Base-by-base conservation (phyloP, 2,888 invertebrate genomes). In the Eudasyphora cyanicolor region DNA sequence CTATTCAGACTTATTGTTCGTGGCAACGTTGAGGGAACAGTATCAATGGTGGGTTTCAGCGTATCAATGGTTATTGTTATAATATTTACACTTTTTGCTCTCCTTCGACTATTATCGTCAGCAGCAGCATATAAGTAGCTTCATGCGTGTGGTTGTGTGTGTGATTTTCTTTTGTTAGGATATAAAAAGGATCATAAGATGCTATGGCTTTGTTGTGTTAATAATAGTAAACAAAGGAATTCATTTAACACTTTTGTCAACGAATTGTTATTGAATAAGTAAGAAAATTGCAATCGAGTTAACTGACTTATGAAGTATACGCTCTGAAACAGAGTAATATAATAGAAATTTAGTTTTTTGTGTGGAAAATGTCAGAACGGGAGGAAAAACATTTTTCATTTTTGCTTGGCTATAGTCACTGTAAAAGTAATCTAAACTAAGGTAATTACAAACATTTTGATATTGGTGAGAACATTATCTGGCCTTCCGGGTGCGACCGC, bases 91-190 rank as follows among this genome's bases (percentile, higher is more conserved):
- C 57, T 35, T 73, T 3, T 38, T 29, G 2, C 19, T 54, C 42
- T 71, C 5, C 62, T 17, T 38, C 67, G 10, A 17, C n/a, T n/a
- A n/a, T 42, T 77, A 32, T 14, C 67, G 45, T 42, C 38, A 77
- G 74, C 78, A 82, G 70, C 69, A 51, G 51, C 38, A 82, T 70
- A 74, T 82, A 75, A 77, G 69, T 74, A 51, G 69, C 49, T 60
- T 60, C 42, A 21, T 57, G 54, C 10, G 57, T 74, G 45, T 51
- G 51, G 6, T 49, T 49, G 35, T n/a, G n/a, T n/a, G n/a, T n/a
- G n/a, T n/a, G n/a, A n/a, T n/a, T 38, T 3, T 38, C 14, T 38
- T 38, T 3, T 8, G 4, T 14, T 3, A 14, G n/a, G 19, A 51
- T 51, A 51, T 12, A n/a, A n/a, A 45, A 51, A 51, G 51, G 51